phyloP scores from a whole-genome alignment of 2,888 invertebrate species.

The Camptogramma bilineatum region DNA sequence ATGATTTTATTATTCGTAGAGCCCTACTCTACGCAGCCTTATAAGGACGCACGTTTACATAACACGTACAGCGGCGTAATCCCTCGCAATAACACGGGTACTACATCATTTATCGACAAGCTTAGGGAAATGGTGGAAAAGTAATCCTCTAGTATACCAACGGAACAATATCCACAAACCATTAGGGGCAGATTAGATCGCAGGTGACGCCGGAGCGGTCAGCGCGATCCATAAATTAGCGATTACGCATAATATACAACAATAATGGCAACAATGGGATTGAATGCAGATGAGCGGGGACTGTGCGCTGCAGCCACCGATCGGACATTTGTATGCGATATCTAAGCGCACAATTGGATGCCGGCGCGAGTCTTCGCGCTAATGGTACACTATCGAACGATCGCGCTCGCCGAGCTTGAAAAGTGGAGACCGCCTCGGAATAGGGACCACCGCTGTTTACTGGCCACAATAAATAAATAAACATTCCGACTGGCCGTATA shows the following conservation, averaged over 20 bases:
- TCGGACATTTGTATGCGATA: slow-evolving; percentile 85
- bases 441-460: slow-evolving; percentile 75
- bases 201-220: slow-evolving; percentile 60
- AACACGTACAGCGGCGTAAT: slow-evolving; percentile 21
- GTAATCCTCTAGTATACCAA: slow-evolving; percentile 27
- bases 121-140: slow-evolving; percentile 20
- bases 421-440: slow-evolving; percentile 79
- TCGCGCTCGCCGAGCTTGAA: slow-evolving; percentile 72
- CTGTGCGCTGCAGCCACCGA: slow-evolving; percentile 61
- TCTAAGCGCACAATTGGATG: slow-evolving; percentile 85
- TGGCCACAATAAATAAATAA: slow-evolving; percentile 77
- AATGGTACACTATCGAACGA: slow-evolving; percentile 84
- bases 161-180: slow-evolving; percentile 38
- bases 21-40: slow-evolving; percentile 14
- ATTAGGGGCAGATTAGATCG: slow-evolving; percentile 60
- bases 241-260: slow-evolving; percentile 79
- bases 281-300: slow-evolving; percentile 82
- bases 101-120: slow-evolving; percentile 30
- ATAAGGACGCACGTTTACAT: slow-evolving; percentile 12
- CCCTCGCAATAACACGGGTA: slow-evolving; percentile 27
- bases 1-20: slow-evolving; percentile 32
- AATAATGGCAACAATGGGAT: slow-evolving; percentile 84
- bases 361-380: slow-evolving; percentile 84
- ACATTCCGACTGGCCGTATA: slow-evolving; percentile 53
- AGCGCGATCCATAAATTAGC: slow-evolving; percentile 80